Conservation (phyloP, 2,888 invertebrate species). For the Serripes groenlandicus region DNA sequence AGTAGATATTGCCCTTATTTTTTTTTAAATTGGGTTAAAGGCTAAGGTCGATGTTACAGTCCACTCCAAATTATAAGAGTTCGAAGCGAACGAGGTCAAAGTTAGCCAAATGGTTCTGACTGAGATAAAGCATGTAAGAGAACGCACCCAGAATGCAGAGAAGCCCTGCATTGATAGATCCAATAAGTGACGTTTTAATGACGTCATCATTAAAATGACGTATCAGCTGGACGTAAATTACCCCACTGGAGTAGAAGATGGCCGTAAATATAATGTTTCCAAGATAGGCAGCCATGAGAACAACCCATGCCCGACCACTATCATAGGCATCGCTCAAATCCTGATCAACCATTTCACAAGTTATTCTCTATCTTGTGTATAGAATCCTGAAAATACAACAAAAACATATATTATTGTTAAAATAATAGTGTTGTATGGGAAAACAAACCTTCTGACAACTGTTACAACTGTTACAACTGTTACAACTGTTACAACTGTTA, state of each 20-base stretch:
- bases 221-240: neutral
- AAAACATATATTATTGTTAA: no score
- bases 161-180: neutral
- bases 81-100: neutral
- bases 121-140: neutral
- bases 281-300: neutral
- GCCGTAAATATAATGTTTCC: constrained; percentile 14
- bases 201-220: neutral
- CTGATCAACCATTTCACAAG: no score
- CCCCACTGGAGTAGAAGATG: neutral
- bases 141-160: neutral
- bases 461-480: no score
- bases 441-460: no score
- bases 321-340: no score
- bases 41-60: neutral
- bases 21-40: no score
- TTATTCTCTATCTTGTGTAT: no score
- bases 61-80: neutral
- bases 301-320: neutral
- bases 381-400: no score
- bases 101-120: no score
- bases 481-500: no score
- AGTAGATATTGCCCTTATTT: no score
- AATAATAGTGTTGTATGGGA: no score
- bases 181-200: constrained; percentile 10